A percentile compares a stretch with the other conserved stretches of the same genome.
phyloP scores from a whole-genome alignment of 2,113 vertebrate species.

The Macquaria ambigua region DNA sequence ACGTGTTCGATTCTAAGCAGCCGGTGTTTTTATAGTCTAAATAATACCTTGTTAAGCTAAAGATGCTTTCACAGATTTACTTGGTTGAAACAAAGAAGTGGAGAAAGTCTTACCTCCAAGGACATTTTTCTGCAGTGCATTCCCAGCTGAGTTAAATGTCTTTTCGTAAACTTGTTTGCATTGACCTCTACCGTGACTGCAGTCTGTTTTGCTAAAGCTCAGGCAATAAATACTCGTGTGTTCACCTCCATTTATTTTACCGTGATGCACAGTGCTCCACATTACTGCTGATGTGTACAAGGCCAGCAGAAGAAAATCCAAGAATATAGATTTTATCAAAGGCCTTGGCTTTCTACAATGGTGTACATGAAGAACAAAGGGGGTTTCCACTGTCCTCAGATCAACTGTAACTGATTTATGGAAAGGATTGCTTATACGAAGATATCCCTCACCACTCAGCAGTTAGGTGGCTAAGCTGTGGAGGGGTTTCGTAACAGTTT shows the following conservation, averaged over 20 bases:
- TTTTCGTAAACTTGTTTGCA: constrained; percentile 32
- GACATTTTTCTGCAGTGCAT: constrained; percentile 23
- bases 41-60: constrained; percentile 10
- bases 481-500: not conserved
- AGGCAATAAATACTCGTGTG: constrained; percentile 23
- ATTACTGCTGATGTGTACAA: constrained; percentile 22
- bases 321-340: constrained; percentile 29
- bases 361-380: constrained; percentile 18
- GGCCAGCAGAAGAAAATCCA: constrained; percentile 13
- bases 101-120: not conserved
- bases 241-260: constrained; percentile 27
- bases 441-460: too few relatives aligned
- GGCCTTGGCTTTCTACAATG: constrained; percentile 23
- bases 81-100: not conserved
- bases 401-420: too few relatives aligned
- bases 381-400: not conserved
- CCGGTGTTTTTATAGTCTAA: not conserved
- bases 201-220: constrained; percentile 21
- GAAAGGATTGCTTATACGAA: too few relatives aligned
- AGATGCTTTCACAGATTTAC: not conserved
- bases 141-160: constrained; percentile 28
- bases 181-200: constrained; percentile 29
- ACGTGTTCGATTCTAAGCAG: not conserved
- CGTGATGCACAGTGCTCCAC: not conserved
- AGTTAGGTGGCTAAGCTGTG: not conserved